These are phyloP conservation scores for Zalophus californianus DNA, from an alignment of 2,797 vertebrate species.

Conservation along the genomic window DNA sequence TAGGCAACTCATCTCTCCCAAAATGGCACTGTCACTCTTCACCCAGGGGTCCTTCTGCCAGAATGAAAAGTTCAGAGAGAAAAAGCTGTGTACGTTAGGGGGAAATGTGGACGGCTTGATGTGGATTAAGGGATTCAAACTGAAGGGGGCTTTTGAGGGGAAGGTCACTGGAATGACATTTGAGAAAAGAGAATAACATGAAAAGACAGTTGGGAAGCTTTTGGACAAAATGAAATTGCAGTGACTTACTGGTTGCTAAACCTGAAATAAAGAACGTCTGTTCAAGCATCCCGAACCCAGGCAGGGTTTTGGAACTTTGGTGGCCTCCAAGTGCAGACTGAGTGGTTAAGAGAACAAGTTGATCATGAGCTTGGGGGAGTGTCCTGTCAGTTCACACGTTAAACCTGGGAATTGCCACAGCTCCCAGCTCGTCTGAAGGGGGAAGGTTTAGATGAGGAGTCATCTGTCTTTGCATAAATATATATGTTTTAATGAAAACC, in stretches of 20 bases:
- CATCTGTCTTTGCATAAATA: background rate
- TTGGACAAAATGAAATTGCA: constrained; percentile 7
- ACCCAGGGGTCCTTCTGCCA: background rate
- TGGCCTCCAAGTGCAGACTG: background rate
- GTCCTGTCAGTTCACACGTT: background rate
- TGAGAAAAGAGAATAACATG: background rate
- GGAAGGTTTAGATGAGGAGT: background rate
- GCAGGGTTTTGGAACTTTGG: background rate
- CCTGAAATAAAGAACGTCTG: background rate
- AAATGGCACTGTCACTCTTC: background rate
- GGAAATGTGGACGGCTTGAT: background rate
- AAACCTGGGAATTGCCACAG: background rate
- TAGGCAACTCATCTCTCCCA: background rate
- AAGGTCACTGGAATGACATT: background rate
- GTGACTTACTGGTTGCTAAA: background rate
- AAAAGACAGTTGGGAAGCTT: constrained; percentile 42
- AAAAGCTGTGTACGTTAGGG: background rate
- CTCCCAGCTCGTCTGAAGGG: background rate
- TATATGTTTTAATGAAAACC: background rate
- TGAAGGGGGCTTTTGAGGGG: background rate
- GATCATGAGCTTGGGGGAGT: background rate
- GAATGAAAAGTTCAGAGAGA: constrained; percentile 25
- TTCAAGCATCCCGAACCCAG: background rate
- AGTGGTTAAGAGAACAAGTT: background rate
- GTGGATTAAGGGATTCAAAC: background rate